phyloP scores from a whole-genome alignment of 2,797 vertebrate species.

The Argya squamiceps region DNA sequence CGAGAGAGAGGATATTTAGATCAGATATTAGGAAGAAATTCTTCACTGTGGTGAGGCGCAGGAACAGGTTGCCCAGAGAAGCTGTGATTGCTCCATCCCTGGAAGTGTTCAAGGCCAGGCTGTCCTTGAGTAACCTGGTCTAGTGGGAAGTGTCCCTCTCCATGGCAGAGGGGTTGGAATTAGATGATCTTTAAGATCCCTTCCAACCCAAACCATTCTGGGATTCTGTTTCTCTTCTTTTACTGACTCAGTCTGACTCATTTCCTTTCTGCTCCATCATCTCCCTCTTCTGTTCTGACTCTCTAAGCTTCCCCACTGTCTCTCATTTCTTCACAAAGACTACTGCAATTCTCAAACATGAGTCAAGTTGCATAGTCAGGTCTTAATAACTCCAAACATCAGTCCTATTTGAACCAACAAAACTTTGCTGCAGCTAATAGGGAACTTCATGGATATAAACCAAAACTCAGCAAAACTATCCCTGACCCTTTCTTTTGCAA shows the following conservation, averaged over 20 bases:
- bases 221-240: neutral
- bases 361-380: neutral
- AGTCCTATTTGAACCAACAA: neutral
- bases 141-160: neutral
- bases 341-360: neutral
- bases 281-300: neutral
- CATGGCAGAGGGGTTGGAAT: neutral
- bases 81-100: neutral
- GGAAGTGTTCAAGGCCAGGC: neutral
- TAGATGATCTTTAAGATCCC: neutral
- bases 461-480: neutral
- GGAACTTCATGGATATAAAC: neutral
- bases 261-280: neutral
- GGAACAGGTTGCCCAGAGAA: neutral
- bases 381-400: neutral
- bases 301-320: neutral
- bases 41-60: neutral
- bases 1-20: neutral
- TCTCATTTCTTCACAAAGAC: neutral
- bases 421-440: neutral
- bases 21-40: neutral
- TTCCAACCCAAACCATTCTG: neutral
- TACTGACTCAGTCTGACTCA: neutral
- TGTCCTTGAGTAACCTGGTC: neutral
- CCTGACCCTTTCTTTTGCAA: neutral